Percentiles rank a stretch among this genome's conserved stretches.
Conservation (phyloP, 2,797 vertebrate genomes). For the Artibeus lituratus region DNA sequence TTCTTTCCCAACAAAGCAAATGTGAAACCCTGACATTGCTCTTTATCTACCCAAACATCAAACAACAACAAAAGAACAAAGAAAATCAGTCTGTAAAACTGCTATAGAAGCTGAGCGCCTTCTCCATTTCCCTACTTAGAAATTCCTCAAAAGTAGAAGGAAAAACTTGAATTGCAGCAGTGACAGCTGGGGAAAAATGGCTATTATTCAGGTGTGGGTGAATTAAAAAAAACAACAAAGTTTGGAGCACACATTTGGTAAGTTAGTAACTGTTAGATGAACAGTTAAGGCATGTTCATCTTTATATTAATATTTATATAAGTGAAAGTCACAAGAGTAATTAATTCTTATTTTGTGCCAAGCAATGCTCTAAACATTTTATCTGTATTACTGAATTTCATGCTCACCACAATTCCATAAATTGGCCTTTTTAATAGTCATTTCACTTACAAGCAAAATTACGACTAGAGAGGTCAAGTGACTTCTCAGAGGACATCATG, state of each 20-base stretch:
- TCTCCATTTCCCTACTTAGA: neutral
- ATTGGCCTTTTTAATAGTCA: neutral
- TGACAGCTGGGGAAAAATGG: neutral
- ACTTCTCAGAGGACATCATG: neutral
- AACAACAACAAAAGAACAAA: neutral
- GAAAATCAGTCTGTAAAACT: neutral
- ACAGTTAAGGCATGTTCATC: neutral
- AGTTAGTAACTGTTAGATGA: too few species aligned
- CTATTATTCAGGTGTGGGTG: neutral
- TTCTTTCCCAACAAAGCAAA: neutral
- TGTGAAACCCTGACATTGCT: neutral
- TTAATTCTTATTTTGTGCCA: neutral
- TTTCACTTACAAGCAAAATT: neutral
- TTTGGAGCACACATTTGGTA: neutral
- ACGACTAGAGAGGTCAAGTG: neutral
- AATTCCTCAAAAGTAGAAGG: neutral
- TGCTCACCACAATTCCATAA: neutral
- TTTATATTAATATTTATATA: neutral
- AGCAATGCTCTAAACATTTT: neutral
- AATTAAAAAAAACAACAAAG: neutral
- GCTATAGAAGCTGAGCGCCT: neutral
- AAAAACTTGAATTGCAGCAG: neutral
- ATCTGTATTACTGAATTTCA: neutral
- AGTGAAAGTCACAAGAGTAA: neutral
- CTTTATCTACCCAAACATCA: neutral